phyloP scores from a whole-genome alignment of 2,888 invertebrate species.

The Habroteleia sp. region DNA sequence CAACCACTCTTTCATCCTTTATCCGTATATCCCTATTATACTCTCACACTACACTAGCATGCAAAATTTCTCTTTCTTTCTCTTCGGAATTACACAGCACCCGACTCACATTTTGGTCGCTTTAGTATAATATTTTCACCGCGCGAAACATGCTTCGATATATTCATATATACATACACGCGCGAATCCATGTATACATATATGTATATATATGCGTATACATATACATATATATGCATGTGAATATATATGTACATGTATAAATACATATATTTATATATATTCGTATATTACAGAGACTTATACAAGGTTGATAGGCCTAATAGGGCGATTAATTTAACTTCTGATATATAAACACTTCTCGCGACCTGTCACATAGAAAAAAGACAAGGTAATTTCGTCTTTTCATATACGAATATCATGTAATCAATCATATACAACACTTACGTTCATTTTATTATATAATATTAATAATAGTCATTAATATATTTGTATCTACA shows the following conservation, averaged over 20 bases:
- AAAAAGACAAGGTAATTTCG: slow-evolving; percentile 10
- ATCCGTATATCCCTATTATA: background rate
- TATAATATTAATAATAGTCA: slow-evolving; percentile 54
- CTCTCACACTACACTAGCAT: too few species aligned
- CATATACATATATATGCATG: slow-evolving; percentile 9
- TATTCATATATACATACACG: slow-evolving; percentile 47
- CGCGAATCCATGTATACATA: slow-evolving; percentile 26
- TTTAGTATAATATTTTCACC: slow-evolving; percentile 33
- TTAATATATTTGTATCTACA: slow-evolving; percentile 58
- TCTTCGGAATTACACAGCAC: slow-evolving; percentile 37
- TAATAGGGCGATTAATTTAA: slow-evolving; percentile 69
- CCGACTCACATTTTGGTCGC: slow-evolving; percentile 56
- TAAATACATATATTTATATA: slow-evolving; percentile 25
- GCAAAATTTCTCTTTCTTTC: slow-evolving; percentile 4
- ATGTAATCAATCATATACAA: slow-evolving; percentile 65
- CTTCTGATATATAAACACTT: slow-evolving; percentile 69
- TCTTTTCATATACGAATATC: slow-evolving; percentile 55
- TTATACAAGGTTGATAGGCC: slow-evolving; percentile 69
- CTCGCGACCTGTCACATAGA: slow-evolving; percentile 40
- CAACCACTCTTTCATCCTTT: slow-evolving; percentile 6
- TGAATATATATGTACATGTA: slow-evolving; percentile 15
- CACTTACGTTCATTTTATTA: slow-evolving; percentile 52
- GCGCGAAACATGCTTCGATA: slow-evolving; percentile 36
- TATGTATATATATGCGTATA: slow-evolving; percentile 2
- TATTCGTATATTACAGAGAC: slow-evolving; percentile 50